Evolutionary conservation across 2,113 vertebrate genomes (phyloP), one percentile per base, ranked within the genome.

Genomic region (Alethe diademata): DNA sequence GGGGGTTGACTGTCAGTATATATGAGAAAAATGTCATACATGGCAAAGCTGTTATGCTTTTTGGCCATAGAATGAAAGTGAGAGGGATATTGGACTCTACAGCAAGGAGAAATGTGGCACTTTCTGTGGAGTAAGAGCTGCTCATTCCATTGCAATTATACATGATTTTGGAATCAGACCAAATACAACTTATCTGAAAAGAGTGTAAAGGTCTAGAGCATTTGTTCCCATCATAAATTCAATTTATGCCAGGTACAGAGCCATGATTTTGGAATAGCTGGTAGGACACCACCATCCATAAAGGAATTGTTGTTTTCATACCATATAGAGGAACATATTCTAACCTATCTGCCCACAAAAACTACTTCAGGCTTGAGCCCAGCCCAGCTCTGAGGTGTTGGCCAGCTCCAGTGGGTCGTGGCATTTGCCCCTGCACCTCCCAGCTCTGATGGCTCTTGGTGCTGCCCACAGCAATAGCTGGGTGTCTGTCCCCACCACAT

Each of bases 11-110:
- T 72, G 15, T 9, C 50, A 72, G 14, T 25, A 69, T 53, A 23
- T 43, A 84, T 64, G 74, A 90, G 38, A 50, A 95, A 91, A 96
- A 96, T 94, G 86, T 83, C 83, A 95, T 60, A 83, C 53, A 70
- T 48, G 53, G 50, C 57, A 93, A 95, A 94, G 31, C 5, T 0
- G 2, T n/a, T 42, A 72, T 0, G 3, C 15, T n/a, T 69, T 84
- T 81, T 26, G 23, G 50, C 14, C 58, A 24, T 0, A 50, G 54
- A 82, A 83, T 40, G 35, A 92, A 89, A 95, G 57, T 36, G 19
- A 69, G 23, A 25, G 9, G 15, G 8, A 50, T 67, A 65, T 53
- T 67, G 26, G 38, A 28, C 23, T 47, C 45, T n/a, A 36, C 1
- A 4, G 18, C 12, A 67, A 61, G 16, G 25, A 61, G 73, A 78